Percentiles rank a stretch among this genome's conserved stretches.
These are phyloP conservation scores for Pyrrhia umbra DNA, from an alignment of 2,888 invertebrate species.

Conservation along the genomic window DNA sequence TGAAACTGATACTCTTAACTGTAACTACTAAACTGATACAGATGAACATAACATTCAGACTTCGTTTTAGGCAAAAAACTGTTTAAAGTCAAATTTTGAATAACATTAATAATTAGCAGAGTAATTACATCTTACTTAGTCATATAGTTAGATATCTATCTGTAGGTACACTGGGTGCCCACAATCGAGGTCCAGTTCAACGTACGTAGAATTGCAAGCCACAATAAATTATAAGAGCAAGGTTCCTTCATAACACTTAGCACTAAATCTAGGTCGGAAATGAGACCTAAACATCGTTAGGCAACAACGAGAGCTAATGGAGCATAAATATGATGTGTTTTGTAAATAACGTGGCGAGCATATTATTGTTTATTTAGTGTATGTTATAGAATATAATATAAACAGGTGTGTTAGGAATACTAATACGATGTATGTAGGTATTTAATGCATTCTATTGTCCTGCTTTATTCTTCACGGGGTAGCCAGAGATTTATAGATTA, in stretches of 20 bases:
- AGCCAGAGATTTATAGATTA: too few species aligned
- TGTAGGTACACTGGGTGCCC: too few species aligned
- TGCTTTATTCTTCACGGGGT: too few species aligned
- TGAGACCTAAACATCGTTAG: conserved; percentile 33
- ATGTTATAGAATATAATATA: conserved; percentile 14
- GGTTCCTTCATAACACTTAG: conserved; percentile 35
- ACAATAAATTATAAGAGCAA: conserved; percentile 35
- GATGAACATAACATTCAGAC: too few species aligned
- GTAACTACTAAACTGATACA: too few species aligned
- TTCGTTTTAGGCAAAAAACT: too few species aligned
- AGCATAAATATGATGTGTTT: conserved; percentile 22
- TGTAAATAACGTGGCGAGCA: conserved; percentile 5
- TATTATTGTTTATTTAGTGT: conserved; percentile 12
- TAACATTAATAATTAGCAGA: conserved; percentile 9
- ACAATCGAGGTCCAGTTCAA: conserved; percentile 47
- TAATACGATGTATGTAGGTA: too few species aligned
- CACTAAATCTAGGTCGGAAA: conserved; percentile 57
- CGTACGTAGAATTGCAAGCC: conserved; percentile 31
- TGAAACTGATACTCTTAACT: neutral
- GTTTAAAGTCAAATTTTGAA: too few species aligned
- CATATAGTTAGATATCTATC: too few species aligned
- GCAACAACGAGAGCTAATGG: conserved; percentile 16
- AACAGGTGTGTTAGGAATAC: conserved; percentile 5
- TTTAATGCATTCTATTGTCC: too few species aligned
- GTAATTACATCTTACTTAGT: conserved; percentile 10